These are phyloP conservation scores for Agriopis marginaria DNA, from an alignment of 2,888 invertebrate genomes.

Conservation along the genomic window DNA sequence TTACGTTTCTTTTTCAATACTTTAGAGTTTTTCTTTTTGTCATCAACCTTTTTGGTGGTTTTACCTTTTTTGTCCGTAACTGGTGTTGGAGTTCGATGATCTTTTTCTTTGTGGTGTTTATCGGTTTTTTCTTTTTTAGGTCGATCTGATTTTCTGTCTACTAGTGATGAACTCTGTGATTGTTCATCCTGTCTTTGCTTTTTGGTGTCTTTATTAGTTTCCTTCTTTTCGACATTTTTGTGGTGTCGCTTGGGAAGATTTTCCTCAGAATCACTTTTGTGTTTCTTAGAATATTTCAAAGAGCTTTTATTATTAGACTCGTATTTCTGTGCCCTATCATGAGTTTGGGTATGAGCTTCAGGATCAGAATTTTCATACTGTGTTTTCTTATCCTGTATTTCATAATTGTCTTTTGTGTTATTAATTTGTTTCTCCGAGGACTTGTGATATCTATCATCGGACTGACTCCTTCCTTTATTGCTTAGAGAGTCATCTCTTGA, in stretches of 20 bases:
- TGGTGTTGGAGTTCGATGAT: constrained; percentile 12
- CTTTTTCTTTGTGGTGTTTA: constrained; percentile 26
- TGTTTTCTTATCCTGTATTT: background rate
- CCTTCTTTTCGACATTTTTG: constrained; percentile 44
- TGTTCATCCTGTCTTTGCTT: constrained; percentile 24
- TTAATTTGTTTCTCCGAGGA: constrained; percentile 34
- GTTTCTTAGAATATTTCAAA: background rate
- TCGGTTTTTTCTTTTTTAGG: constrained; percentile 9
- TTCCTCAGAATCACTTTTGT: constrained; percentile 17
- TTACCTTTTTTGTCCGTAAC: constrained; percentile 11
- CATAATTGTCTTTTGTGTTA: constrained; percentile 19
- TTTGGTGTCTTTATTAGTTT: constrained; percentile 20
- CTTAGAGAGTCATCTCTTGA: constrained; percentile 1
- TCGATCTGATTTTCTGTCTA: background rate
- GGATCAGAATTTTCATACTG: constrained; percentile 4
- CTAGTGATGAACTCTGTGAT: background rate
- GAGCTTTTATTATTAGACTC: background rate
- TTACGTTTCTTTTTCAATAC: constrained; percentile 63
- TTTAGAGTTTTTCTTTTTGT: constrained; percentile 41
- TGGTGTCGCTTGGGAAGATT: constrained; percentile 44
- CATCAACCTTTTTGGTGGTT: constrained; percentile 24
- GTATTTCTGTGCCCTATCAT: background rate
- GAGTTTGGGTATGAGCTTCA: background rate
- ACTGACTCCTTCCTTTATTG: constrained; percentile 9
- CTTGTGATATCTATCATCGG: constrained; percentile 24